phyloP scores from a whole-genome alignment of 92 coral and sea anemone species.

The Bergia puertoricense region DNA sequence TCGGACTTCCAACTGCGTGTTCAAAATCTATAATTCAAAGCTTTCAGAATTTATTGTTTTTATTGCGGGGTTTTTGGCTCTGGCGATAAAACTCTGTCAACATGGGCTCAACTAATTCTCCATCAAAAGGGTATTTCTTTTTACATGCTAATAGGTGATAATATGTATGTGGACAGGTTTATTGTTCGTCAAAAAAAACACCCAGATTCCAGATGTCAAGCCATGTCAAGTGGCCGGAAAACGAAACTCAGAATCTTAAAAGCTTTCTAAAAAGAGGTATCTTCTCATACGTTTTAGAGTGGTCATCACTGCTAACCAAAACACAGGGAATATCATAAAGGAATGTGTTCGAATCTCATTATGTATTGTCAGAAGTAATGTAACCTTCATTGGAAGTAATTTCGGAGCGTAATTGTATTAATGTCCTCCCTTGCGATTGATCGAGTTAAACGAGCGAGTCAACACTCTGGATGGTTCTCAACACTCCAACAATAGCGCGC shows the following conservation, averaged over 20 bases:
- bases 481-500: constrained; percentile 23
- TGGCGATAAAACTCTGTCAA: constrained; percentile 39
- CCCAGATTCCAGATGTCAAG: constrained; percentile 41
- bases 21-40: constrained; percentile 31
- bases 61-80: constrained; percentile 26
- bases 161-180: constrained; percentile 39
- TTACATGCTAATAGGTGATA: constrained; percentile 43
- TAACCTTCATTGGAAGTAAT: constrained; percentile 19
- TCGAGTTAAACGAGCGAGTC: constrained; percentile 59
- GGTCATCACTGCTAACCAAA: background rate
- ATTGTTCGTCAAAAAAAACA: constrained; percentile 27
- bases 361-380: constrained; percentile 6
- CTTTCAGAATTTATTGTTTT: constrained; percentile 13
- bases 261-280: constrained; percentile 25
- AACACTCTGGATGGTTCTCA: constrained; percentile 46
- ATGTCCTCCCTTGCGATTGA: constrained; percentile 66
- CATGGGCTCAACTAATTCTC: constrained; percentile 41
- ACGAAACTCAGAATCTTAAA: constrained; percentile 32
- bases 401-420: constrained; percentile 61
- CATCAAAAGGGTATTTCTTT: constrained; percentile 42
- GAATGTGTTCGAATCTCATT: background rate
- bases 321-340: constrained; percentile 12
- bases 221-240: constrained; percentile 43
- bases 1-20: constrained; percentile 23
- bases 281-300: constrained; percentile 2